Evolutionary conservation across 2,797 vertebrate species (phyloP), one percentile per base, ranked within the genome.

Genomic region (Poeciliopsis infans): DNA sequence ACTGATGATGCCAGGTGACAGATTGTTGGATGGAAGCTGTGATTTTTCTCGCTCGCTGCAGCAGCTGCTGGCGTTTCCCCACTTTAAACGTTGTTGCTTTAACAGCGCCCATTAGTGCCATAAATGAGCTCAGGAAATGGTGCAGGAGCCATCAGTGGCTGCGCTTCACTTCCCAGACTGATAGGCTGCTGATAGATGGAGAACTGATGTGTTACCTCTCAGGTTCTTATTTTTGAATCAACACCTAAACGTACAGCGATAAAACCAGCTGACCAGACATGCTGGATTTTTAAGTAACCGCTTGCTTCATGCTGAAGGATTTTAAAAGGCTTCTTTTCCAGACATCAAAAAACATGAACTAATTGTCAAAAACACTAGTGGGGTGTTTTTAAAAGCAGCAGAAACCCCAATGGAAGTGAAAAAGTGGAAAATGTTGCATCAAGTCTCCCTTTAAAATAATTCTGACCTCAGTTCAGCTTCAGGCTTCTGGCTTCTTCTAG

Each of bases 1-100:
- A 39, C 70, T n/a, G 71, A 80, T 81, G 78, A 79, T 0, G 0
- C 47, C 83, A 83, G 81, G 46, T 86, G 91, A 86, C 76, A 47
- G 28, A 61, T 15, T 75, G 45, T 28, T 16, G 0, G 3, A 53
- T 57, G 68, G 70, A 79, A 71, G 70, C 77, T 83, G 83, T 81
- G 80, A 81, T 72, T 85, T 89, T 75, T 79, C 53, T 36, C 81
- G 45, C 84, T 71, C 1, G 0, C 7, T 25, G 46, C 47, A 77
- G 0, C 83, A 85, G 87, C 85, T 92, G 85, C 74, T 61, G 51
- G 66, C 36, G 15, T 70, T 46, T n/a, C 41, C 36, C 33, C 55
- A 2, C 75, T 45, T 39, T 12, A 46, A 74, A 72, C 75, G 13
- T 13, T n/a, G 66, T 23, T 57, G 25, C 20, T 68, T 13, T 15